phyloP scores from a whole-genome alignment of 2,888 invertebrate species.

The Augochlorella aurata region DNA sequence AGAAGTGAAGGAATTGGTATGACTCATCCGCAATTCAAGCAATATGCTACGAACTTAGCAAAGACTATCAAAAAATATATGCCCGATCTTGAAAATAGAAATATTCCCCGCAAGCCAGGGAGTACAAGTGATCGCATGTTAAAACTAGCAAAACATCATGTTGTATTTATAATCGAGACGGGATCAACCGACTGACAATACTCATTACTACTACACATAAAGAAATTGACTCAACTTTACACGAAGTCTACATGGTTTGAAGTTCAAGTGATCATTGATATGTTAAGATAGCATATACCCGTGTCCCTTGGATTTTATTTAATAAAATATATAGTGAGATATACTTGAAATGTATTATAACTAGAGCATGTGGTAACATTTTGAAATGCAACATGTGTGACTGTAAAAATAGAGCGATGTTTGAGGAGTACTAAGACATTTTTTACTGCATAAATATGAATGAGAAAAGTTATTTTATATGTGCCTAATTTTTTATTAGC shows the following conservation, averaged over 20 bases:
- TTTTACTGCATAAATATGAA: conserved; percentile 58
- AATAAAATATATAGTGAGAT: conserved; percentile 53
- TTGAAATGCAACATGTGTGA: conserved; percentile 26
- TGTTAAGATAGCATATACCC: conserved; percentile 12
- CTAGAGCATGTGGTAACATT: conserved; percentile 24
- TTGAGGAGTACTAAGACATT: conserved; percentile 37
- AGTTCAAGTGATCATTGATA: conserved; percentile 42
- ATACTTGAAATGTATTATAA: conserved; percentile 50
- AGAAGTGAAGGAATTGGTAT: conserved; percentile 88
- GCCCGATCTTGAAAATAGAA: conserved; percentile 83
- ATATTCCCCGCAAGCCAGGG: conserved; percentile 82
- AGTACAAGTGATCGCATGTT: conserved; percentile 90
- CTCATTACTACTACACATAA: conserved; percentile 32
- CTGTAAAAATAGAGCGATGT: conserved; percentile 22
- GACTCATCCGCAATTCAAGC: conserved; percentile 88
- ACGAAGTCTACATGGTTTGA: conserved; percentile 38
- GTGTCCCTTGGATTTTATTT: conserved; percentile 54
- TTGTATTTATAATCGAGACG: conserved; percentile 74
- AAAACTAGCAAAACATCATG: conserved; percentile 82
- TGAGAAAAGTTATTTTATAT: conserved; percentile 62
- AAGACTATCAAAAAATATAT: conserved; percentile 87
- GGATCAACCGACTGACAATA: conserved; percentile 68
- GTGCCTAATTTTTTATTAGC: conserved; percentile 78
- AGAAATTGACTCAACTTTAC: conserved; percentile 19
- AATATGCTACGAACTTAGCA: conserved; percentile 87